Conservation (phyloP, 2,888 invertebrate genomes). For the Dolichomitus sp. region DNA sequence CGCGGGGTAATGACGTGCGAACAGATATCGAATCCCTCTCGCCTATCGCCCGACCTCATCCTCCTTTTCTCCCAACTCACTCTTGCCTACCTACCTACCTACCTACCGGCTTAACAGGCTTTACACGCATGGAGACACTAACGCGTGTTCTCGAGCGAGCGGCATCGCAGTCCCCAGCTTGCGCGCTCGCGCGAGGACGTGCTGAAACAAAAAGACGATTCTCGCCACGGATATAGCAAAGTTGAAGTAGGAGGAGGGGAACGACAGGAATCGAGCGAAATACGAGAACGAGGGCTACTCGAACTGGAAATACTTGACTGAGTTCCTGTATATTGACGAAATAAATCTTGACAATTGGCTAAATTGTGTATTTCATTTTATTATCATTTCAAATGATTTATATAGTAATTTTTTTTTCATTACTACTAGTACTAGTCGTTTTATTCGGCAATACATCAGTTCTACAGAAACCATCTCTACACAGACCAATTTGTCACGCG, state of each 20-base stretch:
- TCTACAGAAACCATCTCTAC: too few relatives aligned
- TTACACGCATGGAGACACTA: conserved; percentile 80
- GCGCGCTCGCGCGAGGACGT: conserved; percentile 66
- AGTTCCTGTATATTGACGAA: neutral
- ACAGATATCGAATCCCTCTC: conserved; percentile 85
- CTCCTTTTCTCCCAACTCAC: conserved; percentile 52
- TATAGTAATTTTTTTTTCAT: neutral
- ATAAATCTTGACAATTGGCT: conserved; percentile 13
- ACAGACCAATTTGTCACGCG: too few relatives aligned
- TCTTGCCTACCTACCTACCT: conserved; percentile 42
- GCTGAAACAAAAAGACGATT: conserved; percentile 66
- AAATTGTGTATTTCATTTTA: neutral
- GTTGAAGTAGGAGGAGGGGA: conserved; percentile 11
- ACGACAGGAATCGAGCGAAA: conserved; percentile 20
- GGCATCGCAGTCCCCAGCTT: conserved; percentile 24
- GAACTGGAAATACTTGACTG: conserved; percentile 1
- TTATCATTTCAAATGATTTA: conserved; percentile 3
- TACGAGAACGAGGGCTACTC: conserved; percentile 1
- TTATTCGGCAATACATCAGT: too few relatives aligned
- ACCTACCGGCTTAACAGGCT: conserved; percentile 71
- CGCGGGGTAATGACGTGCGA: conserved; percentile 86
- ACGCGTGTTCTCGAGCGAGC: conserved; percentile 73
- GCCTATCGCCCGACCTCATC: conserved; percentile 65
- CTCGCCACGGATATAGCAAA: conserved; percentile 31
- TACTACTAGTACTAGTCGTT: neutral